These are phyloP conservation scores for Lacanobia oleracea DNA, from an alignment of 2,888 invertebrate species.

Conservation along the genomic window DNA sequence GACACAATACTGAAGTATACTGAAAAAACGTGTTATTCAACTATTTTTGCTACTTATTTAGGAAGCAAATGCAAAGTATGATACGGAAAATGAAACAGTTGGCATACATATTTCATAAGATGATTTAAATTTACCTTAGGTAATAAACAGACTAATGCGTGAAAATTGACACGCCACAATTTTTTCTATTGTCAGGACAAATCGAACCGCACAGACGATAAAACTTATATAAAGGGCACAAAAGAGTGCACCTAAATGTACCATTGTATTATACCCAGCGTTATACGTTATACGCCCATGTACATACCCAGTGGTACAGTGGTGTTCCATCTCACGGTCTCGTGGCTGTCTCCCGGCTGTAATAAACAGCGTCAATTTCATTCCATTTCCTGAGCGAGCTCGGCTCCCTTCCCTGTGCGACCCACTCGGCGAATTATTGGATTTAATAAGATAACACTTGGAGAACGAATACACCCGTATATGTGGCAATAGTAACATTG, in stretches of 20 bases:
- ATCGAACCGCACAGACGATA: background rate
- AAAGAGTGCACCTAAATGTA: background rate
- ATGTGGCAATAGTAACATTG: slow-evolving; percentile 41
- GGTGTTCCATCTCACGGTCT: slow-evolving; percentile 69
- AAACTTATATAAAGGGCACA: slow-evolving; percentile 13
- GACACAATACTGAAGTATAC: slow-evolving; percentile 20
- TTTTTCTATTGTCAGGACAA: background rate
- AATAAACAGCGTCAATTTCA: slow-evolving; percentile 87
- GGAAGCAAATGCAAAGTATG: slow-evolving; percentile 1
- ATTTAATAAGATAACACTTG: slow-evolving; percentile 82
- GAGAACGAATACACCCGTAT: slow-evolving; percentile 76
- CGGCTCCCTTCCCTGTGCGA: slow-evolving; percentile 73
- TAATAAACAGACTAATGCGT: slow-evolving; percentile 1
- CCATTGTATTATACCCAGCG: background rate
- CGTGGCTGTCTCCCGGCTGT: slow-evolving; percentile 69
- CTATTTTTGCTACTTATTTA: background rate
- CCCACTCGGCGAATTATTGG: slow-evolving; percentile 81
- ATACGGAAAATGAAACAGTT: slow-evolving; percentile 6
- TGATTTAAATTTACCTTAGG: background rate
- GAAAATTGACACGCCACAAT: background rate
- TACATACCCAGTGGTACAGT: slow-evolving; percentile 1
- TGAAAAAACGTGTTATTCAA: slow-evolving; percentile 24
- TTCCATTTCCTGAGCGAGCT: slow-evolving; percentile 85
- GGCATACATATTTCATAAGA: slow-evolving; percentile 6
- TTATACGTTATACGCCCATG: slow-evolving; percentile 9